Evolutionary conservation across 2,797 vertebrate species (phyloP), one percentile per base, ranked within the genome.

Genomic region (Malacoraja senta): DNA sequence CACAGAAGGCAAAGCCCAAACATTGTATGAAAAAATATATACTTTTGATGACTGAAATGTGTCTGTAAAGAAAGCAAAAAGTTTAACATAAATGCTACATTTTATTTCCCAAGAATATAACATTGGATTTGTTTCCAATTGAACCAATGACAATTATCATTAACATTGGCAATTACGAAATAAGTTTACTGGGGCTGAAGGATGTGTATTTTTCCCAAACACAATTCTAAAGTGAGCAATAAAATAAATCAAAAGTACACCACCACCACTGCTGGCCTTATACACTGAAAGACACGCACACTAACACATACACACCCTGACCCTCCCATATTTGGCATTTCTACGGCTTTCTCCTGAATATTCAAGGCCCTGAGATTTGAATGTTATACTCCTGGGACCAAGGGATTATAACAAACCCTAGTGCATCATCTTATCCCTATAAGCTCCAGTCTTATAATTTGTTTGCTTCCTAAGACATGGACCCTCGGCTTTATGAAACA

Each of bases 301-400:
- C 38, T 26, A 21, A 63, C 24, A 61, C 58, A 63, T 26, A 81
- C 35, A 81, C 38, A 84, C 81, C 58, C 58, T 71, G 26, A 91
- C 65, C 72, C 19, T 74, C 1, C 88, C 19, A 21, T 97, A 97
- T 97, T 97, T 97, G 97, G 97, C 97, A 97, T 97, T 96, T 96
- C 96, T 94, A 96, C 96, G 96, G 95, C 96, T 97, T 96, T 96
- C 96, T 97, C 97, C 97, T 97, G 96, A 97, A 97, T 96, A 96
- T 96, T 95, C 96, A 96, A 97, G 96, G 96, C 97, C 97, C 97
- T 97, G 97, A 97, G 97, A 97, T 97, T 96, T 96, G 95, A 96
- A 94, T 94, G 96, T 94, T 95, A 94, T 95, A 94, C 96, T 96
- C 96, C 95, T 96, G 96, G 96, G 96, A 96, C 96, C 96, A 95